phyloP scores from a whole-genome alignment of 2,113 vertebrate genomes.

The Trematomus loennbergii region DNA sequence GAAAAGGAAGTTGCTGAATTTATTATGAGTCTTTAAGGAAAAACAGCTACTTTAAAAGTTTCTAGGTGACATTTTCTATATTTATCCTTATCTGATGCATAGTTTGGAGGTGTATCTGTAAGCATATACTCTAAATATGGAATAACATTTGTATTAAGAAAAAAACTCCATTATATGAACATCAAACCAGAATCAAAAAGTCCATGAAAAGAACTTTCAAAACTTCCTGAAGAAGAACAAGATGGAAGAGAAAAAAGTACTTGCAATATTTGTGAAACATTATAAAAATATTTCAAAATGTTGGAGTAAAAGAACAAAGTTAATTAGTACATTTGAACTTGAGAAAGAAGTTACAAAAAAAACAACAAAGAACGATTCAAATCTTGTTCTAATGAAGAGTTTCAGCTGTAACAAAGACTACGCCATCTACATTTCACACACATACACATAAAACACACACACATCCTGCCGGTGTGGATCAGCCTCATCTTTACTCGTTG shows the following conservation, averaged over 20 bases:
- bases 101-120: neutral
- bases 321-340: neutral
- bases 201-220: neutral
- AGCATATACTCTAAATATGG: neutral
- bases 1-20: neutral
- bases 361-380: neutral
- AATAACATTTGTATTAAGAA: neutral
- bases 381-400: conserved; percentile 19
- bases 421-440: conserved; percentile 44
- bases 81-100: neutral
- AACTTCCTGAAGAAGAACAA: neutral
- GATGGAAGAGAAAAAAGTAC: neutral
- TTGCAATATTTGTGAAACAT: neutral
- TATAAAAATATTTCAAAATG: neutral
- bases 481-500: conserved; percentile 52
- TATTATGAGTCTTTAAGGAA: conserved; percentile 6
- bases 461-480: conserved; percentile 47
- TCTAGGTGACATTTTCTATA: neutral
- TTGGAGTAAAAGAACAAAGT: neutral
- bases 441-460: conserved; percentile 11
- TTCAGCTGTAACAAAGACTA: conserved; percentile 28
- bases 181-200: neutral
- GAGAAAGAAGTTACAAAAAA: neutral
- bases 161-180: neutral
- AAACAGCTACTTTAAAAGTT: neutral